Evolutionary conservation across 2,888 invertebrate genomes (phyloP).

Genomic region (Hipparchia sbordonii): DNA sequence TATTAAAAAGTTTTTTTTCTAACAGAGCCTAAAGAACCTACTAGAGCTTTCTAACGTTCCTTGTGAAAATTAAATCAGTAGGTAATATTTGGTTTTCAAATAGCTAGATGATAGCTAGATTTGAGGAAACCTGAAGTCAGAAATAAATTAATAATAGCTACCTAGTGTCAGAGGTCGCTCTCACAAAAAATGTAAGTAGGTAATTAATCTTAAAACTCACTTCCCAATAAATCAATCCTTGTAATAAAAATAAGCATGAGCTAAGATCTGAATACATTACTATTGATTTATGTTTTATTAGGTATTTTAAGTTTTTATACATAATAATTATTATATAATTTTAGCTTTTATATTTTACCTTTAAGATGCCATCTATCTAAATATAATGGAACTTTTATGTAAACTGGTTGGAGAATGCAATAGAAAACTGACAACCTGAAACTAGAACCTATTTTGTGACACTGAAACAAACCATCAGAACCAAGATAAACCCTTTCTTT

Average conservation of each 20-base stretch:
- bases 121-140: background rate
- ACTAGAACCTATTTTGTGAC: background rate
- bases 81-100: too few species aligned
- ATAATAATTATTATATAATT: background rate
- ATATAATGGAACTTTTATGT: background rate
- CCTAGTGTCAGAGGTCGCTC: background rate
- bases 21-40: too few species aligned
- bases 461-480: background rate
- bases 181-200: background rate
- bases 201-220: background rate
- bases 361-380: constrained; percentile 1
- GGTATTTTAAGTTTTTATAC: background rate
- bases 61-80: background rate
- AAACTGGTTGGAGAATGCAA: background rate
- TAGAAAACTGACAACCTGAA: background rate
- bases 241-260: background rate
- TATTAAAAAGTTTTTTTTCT: too few species aligned
- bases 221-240: background rate
- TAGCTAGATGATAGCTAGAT: too few species aligned
- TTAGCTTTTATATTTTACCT: background rate
- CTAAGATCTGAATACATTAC: background rate
- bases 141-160: background rate
- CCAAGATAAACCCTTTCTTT: too few species aligned
- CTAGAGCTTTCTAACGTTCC: background rate
- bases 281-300: background rate